Conservation (phyloP, 2,113 vertebrate genomes). For the Anguilla japonica region DNA sequence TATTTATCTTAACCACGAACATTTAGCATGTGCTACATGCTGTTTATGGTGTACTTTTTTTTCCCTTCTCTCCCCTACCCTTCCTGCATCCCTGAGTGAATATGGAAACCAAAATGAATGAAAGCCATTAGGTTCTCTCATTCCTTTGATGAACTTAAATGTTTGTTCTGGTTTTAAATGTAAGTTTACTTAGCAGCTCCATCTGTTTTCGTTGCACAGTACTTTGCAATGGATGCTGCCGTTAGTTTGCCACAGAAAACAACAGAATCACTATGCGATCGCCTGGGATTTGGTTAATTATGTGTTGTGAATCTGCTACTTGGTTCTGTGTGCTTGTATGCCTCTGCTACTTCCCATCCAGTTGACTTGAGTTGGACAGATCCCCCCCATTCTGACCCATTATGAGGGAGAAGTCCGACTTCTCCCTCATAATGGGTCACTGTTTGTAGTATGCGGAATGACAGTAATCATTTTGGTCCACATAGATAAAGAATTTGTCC, state of each 20-base stretch:
- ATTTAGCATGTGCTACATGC: conserved; percentile 9
- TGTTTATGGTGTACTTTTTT: not conserved
- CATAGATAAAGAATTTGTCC: conserved; percentile 46
- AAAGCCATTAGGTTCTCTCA: conserved; percentile 19
- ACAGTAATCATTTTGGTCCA: conserved; percentile 69
- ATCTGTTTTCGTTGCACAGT: conserved; percentile 31
- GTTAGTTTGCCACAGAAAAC: conserved; percentile 64
- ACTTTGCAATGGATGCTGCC: conserved; percentile 54
- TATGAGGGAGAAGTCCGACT: conserved; percentile 16
- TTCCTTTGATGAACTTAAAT: conserved; percentile 28
- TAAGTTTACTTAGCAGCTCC: conserved; percentile 35
- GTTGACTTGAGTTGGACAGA: conserved; percentile 64
- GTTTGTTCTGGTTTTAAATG: conserved; percentile 12
- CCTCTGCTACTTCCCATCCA: conserved; percentile 70
- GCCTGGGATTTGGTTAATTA: conserved; percentile 71
- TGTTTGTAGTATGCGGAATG: conserved; percentile 63
- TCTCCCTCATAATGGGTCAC: conserved; percentile 64
- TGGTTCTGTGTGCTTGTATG: conserved; percentile 65
- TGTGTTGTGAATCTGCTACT: conserved; percentile 67
- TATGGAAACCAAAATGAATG: conserved; percentile 18
- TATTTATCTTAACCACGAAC: conserved; percentile 8
- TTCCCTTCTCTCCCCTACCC: not conserved
- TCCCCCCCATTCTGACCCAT: conserved; percentile 55
- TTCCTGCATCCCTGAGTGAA: not conserved
- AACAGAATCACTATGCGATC: conserved; percentile 59